Evolutionary conservation across 1,140 invertebrate genomes (phyloP).

Genomic region (Bombus difficillimus): DNA sequence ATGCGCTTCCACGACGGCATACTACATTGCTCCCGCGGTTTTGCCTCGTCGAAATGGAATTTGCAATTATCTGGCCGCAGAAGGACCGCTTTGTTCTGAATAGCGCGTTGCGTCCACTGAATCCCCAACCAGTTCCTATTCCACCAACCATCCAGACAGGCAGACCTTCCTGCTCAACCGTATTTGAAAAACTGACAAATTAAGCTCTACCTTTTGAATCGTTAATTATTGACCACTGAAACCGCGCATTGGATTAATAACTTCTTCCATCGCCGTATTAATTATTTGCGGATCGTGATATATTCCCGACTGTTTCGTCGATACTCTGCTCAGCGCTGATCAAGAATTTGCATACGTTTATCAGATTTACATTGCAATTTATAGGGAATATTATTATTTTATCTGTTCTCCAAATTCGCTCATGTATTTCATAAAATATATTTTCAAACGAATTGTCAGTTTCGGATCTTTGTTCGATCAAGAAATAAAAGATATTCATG

Average conservation of each 20-base stretch:
- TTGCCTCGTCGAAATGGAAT: conserved; percentile 67
- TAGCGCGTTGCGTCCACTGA: conserved; percentile 41
- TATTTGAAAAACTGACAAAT: conserved; percentile 20
- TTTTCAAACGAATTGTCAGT: too few species aligned
- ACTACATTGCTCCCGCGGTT: conserved; percentile 44
- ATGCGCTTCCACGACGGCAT: conserved; percentile 57
- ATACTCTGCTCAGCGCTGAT: too few species aligned
- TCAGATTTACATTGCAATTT: too few species aligned
- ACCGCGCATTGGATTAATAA: not conserved
- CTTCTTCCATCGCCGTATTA: not conserved
- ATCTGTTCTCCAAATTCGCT: too few species aligned
- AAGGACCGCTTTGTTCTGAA: conserved; percentile 39
- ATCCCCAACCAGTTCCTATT: conserved; percentile 13
- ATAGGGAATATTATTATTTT: too few species aligned
- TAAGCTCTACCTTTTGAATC: not conserved
- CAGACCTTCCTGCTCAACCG: not conserved
- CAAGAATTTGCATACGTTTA: too few species aligned
- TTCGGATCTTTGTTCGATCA: too few species aligned
- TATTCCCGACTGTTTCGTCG: too few species aligned
- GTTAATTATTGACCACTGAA: conserved; percentile 6
- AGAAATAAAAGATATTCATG: too few species aligned
- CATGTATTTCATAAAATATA: too few species aligned
- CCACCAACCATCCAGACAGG: not conserved
- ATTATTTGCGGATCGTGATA: too few species aligned
- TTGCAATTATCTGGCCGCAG: conserved; percentile 65